Evolutionary conservation across 2,888 invertebrate genomes (phyloP).

Genomic region (Chalcis sispes): DNA sequence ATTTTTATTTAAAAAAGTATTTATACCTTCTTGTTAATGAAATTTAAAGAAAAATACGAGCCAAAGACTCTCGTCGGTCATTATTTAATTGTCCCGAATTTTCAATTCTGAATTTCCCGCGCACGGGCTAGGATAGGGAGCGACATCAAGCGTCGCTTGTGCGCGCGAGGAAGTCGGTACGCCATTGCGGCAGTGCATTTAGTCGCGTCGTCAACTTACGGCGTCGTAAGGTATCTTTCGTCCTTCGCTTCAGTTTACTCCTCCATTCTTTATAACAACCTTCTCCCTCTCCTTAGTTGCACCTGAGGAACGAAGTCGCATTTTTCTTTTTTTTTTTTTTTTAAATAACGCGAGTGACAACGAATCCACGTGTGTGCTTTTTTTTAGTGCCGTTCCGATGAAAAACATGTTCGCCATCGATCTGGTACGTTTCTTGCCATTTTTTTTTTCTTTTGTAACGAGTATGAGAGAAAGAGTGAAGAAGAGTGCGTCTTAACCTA

Average conservation of each 20-base stretch:
- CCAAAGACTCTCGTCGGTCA: too few species aligned
- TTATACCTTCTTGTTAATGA: too few species aligned
- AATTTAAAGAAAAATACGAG: too few species aligned
- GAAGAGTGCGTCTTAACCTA: slow-evolving; percentile 31
- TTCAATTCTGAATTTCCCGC: slow-evolving; percentile 28
- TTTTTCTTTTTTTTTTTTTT: too few species aligned
- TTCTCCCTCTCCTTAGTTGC: too few species aligned
- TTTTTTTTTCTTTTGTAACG: too few species aligned
- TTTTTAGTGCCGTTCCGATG: neutral
- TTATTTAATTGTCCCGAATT: too few species aligned
- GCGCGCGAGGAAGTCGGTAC: neutral
- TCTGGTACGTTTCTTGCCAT: slow-evolving; percentile 39
- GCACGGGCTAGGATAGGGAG: slow-evolving; percentile 7
- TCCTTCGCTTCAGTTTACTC: neutral
- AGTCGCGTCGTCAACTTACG: slow-evolving; percentile 40
- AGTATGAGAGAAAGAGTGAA: too few species aligned
- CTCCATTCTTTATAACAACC: neutral
- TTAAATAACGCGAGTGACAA: too few species aligned
- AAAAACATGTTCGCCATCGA: slow-evolving; percentile 8
- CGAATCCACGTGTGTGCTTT: too few species aligned
- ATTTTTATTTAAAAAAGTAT: too few species aligned
- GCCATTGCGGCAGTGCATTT: slow-evolving; percentile 46
- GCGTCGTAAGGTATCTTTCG: slow-evolving; percentile 1
- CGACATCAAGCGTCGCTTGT: slow-evolving; percentile 31
- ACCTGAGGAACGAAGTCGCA: too few species aligned